Percentiles rank a stretch among this genome's conserved stretches.
phyloP scores from a whole-genome alignment of 35 echinoderm and acorn worm genomes.

The Patiria miniata region DNA sequence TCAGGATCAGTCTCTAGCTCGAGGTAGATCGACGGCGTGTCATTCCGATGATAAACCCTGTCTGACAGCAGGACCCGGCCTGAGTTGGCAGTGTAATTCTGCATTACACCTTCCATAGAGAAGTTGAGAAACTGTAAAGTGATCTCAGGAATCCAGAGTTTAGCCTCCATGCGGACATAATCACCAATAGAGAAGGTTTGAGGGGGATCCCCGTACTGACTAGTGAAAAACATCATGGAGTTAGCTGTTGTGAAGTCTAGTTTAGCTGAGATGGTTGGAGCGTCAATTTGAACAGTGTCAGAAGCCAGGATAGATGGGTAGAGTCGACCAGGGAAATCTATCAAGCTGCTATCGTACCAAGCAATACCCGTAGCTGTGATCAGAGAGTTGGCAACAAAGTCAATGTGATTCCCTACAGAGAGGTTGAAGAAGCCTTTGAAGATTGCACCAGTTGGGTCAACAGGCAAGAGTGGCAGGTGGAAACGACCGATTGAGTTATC shows the following conservation, averaged over 20 bases:
- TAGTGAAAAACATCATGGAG: slow-evolving; percentile 34
- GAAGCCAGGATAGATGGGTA: slow-evolving; percentile 59
- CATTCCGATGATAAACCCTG: slow-evolving; percentile 60
- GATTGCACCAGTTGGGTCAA: slow-evolving; percentile 45
- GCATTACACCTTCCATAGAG: slow-evolving; percentile 47
- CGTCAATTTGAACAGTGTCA: slow-evolving; percentile 66
- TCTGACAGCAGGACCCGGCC: slow-evolving; percentile 46
- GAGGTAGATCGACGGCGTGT: slow-evolving; percentile 64
- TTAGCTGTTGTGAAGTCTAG: slow-evolving; percentile 69
- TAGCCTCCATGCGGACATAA: slow-evolving; percentile 48
- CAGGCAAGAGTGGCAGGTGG: slow-evolving; percentile 61
- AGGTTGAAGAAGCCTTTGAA: slow-evolving; percentile 68
- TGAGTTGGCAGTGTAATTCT: slow-evolving; percentile 37
- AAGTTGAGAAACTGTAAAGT: slow-evolving; percentile 66
- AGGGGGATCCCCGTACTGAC: slow-evolving; percentile 24
- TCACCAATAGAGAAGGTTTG: slow-evolving; percentile 75
- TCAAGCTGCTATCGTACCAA: slow-evolving; percentile 67
- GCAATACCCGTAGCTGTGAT: slow-evolving; percentile 50
- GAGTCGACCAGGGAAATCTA: slow-evolving; percentile 65
- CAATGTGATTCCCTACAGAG: slow-evolving; percentile 66
- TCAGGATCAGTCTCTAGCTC: slow-evolving; percentile 3
- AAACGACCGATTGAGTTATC: slow-evolving; percentile 50
- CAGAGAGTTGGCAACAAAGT: slow-evolving; percentile 76
- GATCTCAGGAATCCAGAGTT: slow-evolving; percentile 73
- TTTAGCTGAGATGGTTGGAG: slow-evolving; percentile 51